phyloP scores from a whole-genome alignment of 2,888 invertebrate species.

The Drosophila helvetica region DNA sequence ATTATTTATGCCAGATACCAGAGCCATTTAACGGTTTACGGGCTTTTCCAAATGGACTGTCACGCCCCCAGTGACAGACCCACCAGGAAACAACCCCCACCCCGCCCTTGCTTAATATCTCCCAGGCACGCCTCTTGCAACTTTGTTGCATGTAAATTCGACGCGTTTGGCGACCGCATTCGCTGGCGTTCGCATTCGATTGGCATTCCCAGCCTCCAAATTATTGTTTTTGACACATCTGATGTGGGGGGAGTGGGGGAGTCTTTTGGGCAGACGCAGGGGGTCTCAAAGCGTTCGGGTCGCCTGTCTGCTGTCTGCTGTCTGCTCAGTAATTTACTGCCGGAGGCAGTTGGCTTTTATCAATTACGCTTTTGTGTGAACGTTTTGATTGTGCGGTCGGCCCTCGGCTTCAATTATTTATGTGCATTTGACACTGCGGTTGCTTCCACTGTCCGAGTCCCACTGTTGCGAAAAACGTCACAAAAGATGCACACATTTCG shows the following conservation, averaged over 20 bases:
- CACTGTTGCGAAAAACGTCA: conserved; percentile 20
- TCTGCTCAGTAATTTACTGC: conserved; percentile 42
- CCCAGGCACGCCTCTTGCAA: conserved; percentile 4
- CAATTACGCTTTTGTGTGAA: conserved; percentile 49
- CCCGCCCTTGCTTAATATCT: too few species aligned
- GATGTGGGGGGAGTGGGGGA: conserved; percentile 8
- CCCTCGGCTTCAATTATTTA: conserved; percentile 45
- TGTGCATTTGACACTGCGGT: conserved; percentile 53
- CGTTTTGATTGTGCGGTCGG: conserved; percentile 46
- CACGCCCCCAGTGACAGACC: conserved; percentile 4
- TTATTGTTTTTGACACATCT: conserved; percentile 50
- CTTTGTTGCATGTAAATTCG: conserved; percentile 29
- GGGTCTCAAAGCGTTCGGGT: conserved; percentile 1
- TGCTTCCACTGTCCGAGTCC: conserved; percentile 15
- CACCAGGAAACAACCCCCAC: too few species aligned
- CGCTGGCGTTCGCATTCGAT: conserved; percentile 34
- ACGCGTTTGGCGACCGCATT: conserved; percentile 50
- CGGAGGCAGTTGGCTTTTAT: conserved; percentile 40
- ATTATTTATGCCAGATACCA: conserved; percentile 45
- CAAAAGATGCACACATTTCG: conserved; percentile 25
- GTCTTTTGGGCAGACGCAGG: background rate
- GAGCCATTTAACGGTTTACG: conserved; percentile 44
- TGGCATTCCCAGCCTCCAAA: conserved; percentile 25
- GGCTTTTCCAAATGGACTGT: conserved; percentile 43
- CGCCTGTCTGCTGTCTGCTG: background rate